Base-by-base conservation (phyloP, 2,113 vertebrate species). In the Neoarius graeffei region DNA sequence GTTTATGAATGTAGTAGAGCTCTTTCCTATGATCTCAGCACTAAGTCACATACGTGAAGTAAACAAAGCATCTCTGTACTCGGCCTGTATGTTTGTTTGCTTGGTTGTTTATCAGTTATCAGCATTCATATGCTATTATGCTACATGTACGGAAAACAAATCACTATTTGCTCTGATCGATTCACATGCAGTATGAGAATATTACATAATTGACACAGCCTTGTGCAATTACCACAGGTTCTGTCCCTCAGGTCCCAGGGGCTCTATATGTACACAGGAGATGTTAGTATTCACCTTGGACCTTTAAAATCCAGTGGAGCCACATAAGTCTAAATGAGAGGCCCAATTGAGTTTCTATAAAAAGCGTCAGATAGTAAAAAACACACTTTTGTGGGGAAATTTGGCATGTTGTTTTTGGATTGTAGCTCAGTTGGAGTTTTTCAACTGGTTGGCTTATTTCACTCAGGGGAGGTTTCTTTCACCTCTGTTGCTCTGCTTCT, bases 361-460 rank as follows among this genome's bases (percentile, higher is more conserved):
- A 93, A 93, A 92, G 88, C 87, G 82, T 91, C 35, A 87, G 83
- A 88, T 77, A 89, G 62, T 83, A 85, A 88, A 91, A 88, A 89
- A 81, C 42, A 52, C 88, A 84, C 91, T 92, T 92, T 91, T 88
- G 90, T 92, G 84, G 64, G 84, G 69, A 87, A 87, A 91, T 89
- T 67, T n/a, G 79, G 89, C n/a, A 2, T 92, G 93, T 93, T 94
- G 92, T 89, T 90, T 84, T 93, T 94, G 94, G 94, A 91, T 1
- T 35, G 0, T 84, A 76, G 67, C 90, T 91, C 71, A 48, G 69
- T 48, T 89, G n/a, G 91, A 91, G 92, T 91, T 92, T 88, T 91
- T 88, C 64, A 81, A 89, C 86, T 48, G 69, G 84, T 90, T 91
- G n/a, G 67, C 86, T 71, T 87, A 79, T 87, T 90, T 87, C 74